phyloP scores from a whole-genome alignment of 2,888 invertebrate species.

The Gortyna flavago region DNA sequence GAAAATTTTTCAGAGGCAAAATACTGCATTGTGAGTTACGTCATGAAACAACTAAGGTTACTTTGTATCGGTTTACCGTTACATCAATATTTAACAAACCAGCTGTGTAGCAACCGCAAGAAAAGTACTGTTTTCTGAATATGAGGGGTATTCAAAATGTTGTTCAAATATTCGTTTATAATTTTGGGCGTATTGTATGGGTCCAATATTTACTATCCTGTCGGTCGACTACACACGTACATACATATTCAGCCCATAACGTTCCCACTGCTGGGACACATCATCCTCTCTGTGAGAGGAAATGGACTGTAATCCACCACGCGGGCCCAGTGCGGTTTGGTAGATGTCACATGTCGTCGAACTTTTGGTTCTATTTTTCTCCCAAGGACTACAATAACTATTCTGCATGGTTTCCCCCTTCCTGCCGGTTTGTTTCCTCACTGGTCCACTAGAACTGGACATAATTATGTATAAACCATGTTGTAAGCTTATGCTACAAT shows the following conservation, averaged over 20 bases:
- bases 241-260: too few relatives aligned
- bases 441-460: background rate
- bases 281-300: too few relatives aligned
- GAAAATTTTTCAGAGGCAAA: slow-evolving; percentile 4
- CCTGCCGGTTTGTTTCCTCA: too few relatives aligned
- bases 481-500: background rate
- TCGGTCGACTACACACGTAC: background rate
- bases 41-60: slow-evolving; percentile 1
- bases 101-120: background rate
- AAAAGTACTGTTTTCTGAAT: background rate
- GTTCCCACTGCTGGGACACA: too few relatives aligned
- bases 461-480: background rate
- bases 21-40: slow-evolving; percentile 5
- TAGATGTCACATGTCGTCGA: too few relatives aligned
- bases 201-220: background rate
- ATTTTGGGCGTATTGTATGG: background rate
- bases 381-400: too few relatives aligned
- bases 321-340: too few relatives aligned
- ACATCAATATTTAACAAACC: background rate
- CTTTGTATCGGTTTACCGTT: background rate
- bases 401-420: too few relatives aligned
- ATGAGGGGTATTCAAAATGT: background rate
- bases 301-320: too few relatives aligned
- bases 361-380: too few relatives aligned
- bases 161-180: background rate